Evolutionary conservation across 2,113 vertebrate genomes (phyloP).

Genomic region (Myanophis thanlyinensis): DNA sequence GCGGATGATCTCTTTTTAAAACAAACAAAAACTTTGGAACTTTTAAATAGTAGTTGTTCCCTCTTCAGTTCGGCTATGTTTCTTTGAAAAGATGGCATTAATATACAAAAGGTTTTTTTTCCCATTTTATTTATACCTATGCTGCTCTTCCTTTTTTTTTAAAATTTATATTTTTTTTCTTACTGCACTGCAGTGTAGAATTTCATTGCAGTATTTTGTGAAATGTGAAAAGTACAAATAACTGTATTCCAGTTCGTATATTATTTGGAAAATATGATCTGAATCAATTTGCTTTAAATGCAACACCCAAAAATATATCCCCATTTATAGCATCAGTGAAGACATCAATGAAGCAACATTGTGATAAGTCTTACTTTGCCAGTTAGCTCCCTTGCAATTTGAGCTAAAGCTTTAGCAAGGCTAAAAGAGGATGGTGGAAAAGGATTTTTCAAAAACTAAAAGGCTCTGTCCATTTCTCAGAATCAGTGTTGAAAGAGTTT

Average conservation of each 20-base stretch:
- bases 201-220: not conserved
- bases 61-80: not conserved
- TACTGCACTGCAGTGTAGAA: not conserved
- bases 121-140: not conserved
- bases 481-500: not conserved
- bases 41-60: not conserved
- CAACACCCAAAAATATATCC: not conserved
- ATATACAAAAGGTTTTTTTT: not conserved
- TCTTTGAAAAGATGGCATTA: not conserved
- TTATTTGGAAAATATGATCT: not conserved
- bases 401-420: not conserved
- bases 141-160: not conserved
- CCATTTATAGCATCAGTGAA: not conserved
- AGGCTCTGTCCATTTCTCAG: not conserved
- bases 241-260: not conserved
- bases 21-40: not conserved
- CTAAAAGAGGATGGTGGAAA: not conserved
- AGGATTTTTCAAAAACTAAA: not conserved
- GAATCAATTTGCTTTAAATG: not conserved
- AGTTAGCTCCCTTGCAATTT: not conserved
- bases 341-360: not conserved
- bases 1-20: not conserved
- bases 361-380: not conserved
- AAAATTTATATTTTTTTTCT: not conserved
- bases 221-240: not conserved